Base-by-base conservation (phyloP, 2,113 vertebrate genomes). In the Nothobranchius kuhntae region DNA sequence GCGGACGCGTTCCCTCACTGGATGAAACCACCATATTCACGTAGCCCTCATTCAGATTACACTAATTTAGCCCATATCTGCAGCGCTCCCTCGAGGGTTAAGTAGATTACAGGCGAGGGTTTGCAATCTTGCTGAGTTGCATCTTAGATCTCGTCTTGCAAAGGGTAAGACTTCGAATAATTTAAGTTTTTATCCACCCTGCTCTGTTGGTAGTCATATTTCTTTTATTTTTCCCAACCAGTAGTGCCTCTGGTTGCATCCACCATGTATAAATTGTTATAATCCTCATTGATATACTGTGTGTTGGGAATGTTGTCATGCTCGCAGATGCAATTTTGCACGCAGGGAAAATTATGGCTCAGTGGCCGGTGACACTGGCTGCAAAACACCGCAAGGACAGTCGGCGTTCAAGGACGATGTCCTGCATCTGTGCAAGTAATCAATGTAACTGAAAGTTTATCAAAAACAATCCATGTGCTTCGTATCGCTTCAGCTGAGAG, bases 381-480 rank as follows among this genome's bases (percentile, higher is more conserved):
- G 86, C 86, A 75, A 76, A 51, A 48, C 78, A 6, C 80, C 61
- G 83, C 83, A 78, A 79, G 81, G 75, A 72, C 71, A 53, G 77
- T 82, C 80, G 68, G 80, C 87, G 79, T 75, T 90, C 89, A 90
- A 90, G 87, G 86, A 81, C 87, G 71, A 77, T 77, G 77, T 76
- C 57, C 59, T 69, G 75, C 73, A 77, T 75, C 68, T 70, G 73
- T 76, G 76, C 76, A 62, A 84, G 88, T 87, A 83, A 88, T 89
- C 83, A 87, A 85, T 82, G 82, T 77, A 62, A 52, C 75, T 71
- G 74, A 75, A 73, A 80, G 81, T 89, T 86, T 75, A 81, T 82
- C 83, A 79, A 84, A 70, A 77, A 75, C 68, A 65, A 9, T 42
- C 68, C 71, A 61, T 74, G 74, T 85, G 46, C 66, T 53, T 73